Evolutionary conservation across 2,797 vertebrate genomes (phyloP), one percentile per base, ranked within the genome.

Genomic region (Ispidina lecontei): DNA sequence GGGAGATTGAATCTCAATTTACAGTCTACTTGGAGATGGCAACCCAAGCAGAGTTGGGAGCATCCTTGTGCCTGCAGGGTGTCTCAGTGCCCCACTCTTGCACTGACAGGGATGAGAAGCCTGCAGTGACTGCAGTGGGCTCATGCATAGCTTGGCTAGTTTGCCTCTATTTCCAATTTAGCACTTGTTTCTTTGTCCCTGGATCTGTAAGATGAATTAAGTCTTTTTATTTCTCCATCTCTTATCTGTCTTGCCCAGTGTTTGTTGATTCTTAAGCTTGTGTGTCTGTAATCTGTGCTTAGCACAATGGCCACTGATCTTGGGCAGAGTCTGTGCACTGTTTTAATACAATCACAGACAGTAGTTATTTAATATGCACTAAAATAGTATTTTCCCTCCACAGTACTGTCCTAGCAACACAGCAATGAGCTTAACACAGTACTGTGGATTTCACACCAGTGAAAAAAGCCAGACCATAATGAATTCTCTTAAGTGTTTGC

Each of bases 1-100:
- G 8, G 73, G 90, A 91, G 91, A 60, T 43, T 83, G 68, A 90
- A 77, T 90, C 31, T 68, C 79, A 86, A 84, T 88, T 91, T 88
- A 80, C 51, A 63, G 74, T 59, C 46, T 87, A n/a, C 4, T 4
- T 41, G 54, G 47, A 58, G 64, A 63, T 47, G 71, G 56, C 62
- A 90, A 55, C 1, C 5, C 6, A 60, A 68, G 63, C 1, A 0
- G 56, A 84, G 43, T 75, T 56, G 31, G 94, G 29, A 52, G 59
- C 37, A 89, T 25, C 54, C 82, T 51, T 79, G 37, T 2, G 3
- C 55, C 44, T 84, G 63, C 6, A 2, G 64, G 64, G 39, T 73
- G 70, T 70, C 79, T 93, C 49, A 46, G 69, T 67, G 80, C 56
- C 49, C 75, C 41, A 2, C 75, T 73, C 56, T 90, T 52, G 54